Conservation (phyloP, 2,113 vertebrate species). For the Tachysurus vachellii region DNA sequence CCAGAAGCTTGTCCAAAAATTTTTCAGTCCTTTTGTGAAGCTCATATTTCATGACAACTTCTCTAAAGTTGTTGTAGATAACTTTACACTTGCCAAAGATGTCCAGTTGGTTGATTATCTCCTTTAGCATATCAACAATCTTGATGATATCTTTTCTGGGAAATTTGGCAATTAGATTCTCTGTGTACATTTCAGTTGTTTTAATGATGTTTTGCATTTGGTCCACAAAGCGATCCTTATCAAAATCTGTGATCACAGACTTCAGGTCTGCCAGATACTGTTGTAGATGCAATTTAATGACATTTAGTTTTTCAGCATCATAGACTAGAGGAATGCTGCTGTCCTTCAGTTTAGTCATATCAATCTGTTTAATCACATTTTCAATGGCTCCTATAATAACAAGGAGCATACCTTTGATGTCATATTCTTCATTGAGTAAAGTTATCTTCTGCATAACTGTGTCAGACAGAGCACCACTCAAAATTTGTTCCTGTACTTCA, state of each 20-base stretch:
- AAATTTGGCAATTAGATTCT: constrained; percentile 61
- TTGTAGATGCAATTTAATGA: constrained; percentile 69
- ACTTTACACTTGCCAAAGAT: constrained; percentile 73
- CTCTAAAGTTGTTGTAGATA: constrained; percentile 66
- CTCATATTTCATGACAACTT: constrained; percentile 75
- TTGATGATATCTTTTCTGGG: constrained; percentile 65
- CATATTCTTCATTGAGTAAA: constrained; percentile 75
- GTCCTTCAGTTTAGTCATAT: constrained; percentile 71
- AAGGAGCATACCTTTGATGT: constrained; percentile 69
- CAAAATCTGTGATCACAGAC: constrained; percentile 68
- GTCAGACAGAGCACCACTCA: constrained; percentile 65
- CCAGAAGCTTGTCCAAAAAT: constrained; percentile 75
- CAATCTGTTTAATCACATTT: constrained; percentile 65
- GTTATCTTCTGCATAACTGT: constrained; percentile 72
- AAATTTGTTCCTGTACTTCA: constrained; percentile 70
- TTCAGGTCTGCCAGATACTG: constrained; percentile 69
- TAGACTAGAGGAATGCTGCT: constrained; percentile 73
- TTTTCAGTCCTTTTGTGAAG: constrained; percentile 73
- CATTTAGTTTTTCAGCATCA: constrained; percentile 74
- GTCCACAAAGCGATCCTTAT: constrained; percentile 64
- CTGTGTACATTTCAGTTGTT: constrained; percentile 52
- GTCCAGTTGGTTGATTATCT: constrained; percentile 72
- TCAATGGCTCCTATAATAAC: constrained; percentile 69
- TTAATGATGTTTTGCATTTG: constrained; percentile 66
- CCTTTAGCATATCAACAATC: constrained; percentile 60